Conservation (phyloP, 2,113 vertebrate genomes). For the Saguinus midas region DNA sequence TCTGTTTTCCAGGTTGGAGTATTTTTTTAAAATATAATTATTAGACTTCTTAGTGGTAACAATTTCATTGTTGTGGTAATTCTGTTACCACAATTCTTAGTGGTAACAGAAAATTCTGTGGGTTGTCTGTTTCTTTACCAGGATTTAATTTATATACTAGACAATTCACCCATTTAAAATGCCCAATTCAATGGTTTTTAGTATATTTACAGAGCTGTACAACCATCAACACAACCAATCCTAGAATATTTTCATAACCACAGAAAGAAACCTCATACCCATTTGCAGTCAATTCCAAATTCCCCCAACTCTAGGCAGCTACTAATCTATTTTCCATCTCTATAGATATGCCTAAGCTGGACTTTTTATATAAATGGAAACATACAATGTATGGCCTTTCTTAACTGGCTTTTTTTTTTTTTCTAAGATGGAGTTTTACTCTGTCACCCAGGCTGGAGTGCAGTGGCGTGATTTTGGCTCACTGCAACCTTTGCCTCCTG, state of each 20-base stretch:
- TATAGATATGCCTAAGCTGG: not conserved
- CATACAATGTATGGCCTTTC: not conserved
- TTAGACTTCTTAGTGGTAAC: not conserved
- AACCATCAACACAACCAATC: not conserved
- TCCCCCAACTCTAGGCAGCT: not conserved
- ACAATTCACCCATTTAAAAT: slow-evolving; percentile 16
- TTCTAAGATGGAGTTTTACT: no score
- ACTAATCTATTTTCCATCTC: not conserved
- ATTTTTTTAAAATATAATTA: not conserved
- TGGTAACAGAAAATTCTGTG: not conserved
- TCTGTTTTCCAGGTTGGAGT: not conserved
- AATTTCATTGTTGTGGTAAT: not conserved
- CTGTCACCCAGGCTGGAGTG: no score
- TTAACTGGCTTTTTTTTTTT: slow-evolving; percentile 19
- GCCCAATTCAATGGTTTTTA: not conserved
- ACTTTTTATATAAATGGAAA: not conserved
- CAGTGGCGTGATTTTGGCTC: no score
- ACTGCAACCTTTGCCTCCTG: no score
- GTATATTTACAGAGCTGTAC: not conserved
- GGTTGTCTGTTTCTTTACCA: slow-evolving; percentile 4
- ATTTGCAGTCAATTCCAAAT: not conserved
- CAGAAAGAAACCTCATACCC: not conserved
- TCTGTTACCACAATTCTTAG: not conserved
- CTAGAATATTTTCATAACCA: slow-evolving; percentile 14
- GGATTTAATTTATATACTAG: not conserved